phyloP scores from a whole-genome alignment of 2,797 vertebrate species.

The Catharus ustulatus region DNA sequence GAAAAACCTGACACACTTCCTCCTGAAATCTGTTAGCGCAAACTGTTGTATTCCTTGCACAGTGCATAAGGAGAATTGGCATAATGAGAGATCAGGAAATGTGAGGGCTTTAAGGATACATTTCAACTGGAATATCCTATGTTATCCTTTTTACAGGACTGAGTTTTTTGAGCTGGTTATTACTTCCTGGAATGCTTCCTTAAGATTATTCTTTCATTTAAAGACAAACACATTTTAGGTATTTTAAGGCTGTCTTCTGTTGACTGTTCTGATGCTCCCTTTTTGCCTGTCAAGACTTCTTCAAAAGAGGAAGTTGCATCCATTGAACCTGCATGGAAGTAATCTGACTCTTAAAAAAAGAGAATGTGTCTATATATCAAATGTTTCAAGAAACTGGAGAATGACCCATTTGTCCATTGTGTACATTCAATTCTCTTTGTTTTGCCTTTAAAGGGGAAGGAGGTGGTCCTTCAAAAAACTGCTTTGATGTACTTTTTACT shows the following conservation, averaged over 20 bases:
- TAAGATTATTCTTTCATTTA: background rate
- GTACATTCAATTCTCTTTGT: background rate
- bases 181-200: background rate
- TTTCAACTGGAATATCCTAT: background rate
- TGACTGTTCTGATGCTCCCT: background rate
- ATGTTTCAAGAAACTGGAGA: background rate
- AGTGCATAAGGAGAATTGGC: background rate
- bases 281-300: background rate
- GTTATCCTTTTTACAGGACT: background rate
- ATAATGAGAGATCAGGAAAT: background rate
- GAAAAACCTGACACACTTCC: background rate
- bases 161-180: background rate
- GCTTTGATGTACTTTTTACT: background rate
- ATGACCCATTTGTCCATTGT: background rate
- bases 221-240: background rate
- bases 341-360: background rate
- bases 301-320: background rate
- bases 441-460: background rate
- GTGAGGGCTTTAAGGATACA: background rate
- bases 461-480: background rate
- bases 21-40: background rate
- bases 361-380: background rate
- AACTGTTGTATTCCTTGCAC: background rate
- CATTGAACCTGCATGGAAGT: background rate
- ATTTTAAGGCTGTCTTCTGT: background rate